Percentiles rank a stretch among this genome's conserved stretches.
Conservation (phyloP, 2,113 vertebrate species). For the Thryonomys swinderianus region DNA sequence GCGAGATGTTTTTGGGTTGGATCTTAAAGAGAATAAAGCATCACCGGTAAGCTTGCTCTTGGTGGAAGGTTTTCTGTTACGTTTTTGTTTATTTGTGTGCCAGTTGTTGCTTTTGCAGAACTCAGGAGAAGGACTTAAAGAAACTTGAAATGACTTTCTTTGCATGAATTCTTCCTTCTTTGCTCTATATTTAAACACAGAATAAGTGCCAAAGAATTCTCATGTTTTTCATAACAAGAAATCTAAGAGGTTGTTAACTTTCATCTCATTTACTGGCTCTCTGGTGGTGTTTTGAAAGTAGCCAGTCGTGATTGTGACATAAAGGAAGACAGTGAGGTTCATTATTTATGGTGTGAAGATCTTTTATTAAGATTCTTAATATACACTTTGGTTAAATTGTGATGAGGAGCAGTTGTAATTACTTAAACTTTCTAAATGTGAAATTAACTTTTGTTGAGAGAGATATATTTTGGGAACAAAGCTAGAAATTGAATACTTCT, state of each 20-base stretch:
- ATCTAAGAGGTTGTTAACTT: conserved; percentile 36
- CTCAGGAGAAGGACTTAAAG: not conserved
- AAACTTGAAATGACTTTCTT: not conserved
- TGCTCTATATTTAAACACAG: conserved; percentile 8
- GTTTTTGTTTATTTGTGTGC: not conserved
- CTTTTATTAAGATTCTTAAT: not conserved
- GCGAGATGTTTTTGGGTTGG: conserved; percentile 92
- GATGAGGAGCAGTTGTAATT: not conserved
- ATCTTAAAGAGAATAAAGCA: conserved; percentile 64
- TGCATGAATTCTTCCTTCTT: not conserved
- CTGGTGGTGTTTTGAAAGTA: conserved; percentile 68
- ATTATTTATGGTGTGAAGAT: not conserved
- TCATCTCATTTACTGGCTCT: conserved; percentile 58
- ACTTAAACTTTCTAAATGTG: conserved; percentile 58
- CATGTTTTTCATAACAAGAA: not conserved
- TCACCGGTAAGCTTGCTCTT: conserved; percentile 82
- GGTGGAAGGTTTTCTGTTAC: not conserved
- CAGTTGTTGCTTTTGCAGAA: conserved; percentile 9
- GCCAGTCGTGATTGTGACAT: conserved; percentile 50
- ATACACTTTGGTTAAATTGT: not conserved
- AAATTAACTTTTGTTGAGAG: conserved; percentile 55
- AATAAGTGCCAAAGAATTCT: conserved; percentile 7
- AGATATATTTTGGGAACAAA: conserved; percentile 63
- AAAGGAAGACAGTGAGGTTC: conserved; percentile 29
- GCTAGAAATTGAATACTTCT: not conserved